phyloP scores from a whole-genome alignment of 2,888 invertebrate species.

The Philhelius pedissequus region DNA sequence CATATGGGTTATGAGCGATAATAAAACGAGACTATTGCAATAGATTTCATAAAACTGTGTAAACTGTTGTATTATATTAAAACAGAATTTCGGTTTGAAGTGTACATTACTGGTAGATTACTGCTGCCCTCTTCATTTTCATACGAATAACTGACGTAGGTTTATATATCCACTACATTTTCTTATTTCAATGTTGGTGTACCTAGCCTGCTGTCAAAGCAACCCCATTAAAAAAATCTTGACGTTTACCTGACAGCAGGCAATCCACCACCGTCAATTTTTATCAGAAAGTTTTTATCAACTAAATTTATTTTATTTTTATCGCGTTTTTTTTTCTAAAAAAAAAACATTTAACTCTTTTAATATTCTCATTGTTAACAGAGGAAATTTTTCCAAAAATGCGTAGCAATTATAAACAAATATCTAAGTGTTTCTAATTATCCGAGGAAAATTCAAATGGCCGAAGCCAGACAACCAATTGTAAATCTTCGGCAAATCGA shows the following conservation, averaged over 20 bases:
- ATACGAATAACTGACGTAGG: not conserved
- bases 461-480: conserved; percentile 44
- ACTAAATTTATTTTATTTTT: conserved; percentile 10
- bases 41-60: no score
- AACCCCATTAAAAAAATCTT: conserved; percentile 25
- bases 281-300: conserved; percentile 53
- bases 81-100: not conserved
- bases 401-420: not conserved
- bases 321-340: not conserved
- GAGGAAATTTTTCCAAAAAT: conserved; percentile 20
- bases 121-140: not conserved
- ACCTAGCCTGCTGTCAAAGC: conserved; percentile 31
- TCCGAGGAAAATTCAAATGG: conserved; percentile 48
- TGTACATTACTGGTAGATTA: not conserved
- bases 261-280: conserved; percentile 41
- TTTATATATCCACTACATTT: not conserved
- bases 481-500: conserved; percentile 58
- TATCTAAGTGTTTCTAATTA: conserved; percentile 14
- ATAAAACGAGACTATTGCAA: no score
- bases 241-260: conserved; percentile 53
- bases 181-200: not conserved
- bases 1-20: no score
- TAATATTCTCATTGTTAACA: not conserved
- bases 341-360: not conserved
- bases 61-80: no score